Percentiles rank a stretch among this genome's conserved stretches.
These are phyloP conservation scores for Cantharis rustica DNA, from an alignment of 2,888 invertebrate genomes.

Conservation along the genomic window DNA sequence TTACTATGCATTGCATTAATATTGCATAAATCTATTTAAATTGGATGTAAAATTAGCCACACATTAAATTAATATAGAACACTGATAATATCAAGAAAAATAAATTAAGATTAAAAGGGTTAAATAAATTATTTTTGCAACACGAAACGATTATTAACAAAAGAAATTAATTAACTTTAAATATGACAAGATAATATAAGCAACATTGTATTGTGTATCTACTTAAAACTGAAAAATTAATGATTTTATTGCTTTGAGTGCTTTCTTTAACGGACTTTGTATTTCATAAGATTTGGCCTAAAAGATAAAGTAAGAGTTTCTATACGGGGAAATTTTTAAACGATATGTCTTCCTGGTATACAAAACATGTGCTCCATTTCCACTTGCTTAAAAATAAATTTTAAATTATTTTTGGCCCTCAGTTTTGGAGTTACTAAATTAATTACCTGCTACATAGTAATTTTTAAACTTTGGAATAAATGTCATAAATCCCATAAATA, in stretches of 20 bases:
- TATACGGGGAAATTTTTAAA: neutral
- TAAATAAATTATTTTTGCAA: neutral
- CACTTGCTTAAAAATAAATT: neutral
- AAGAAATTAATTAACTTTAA: neutral
- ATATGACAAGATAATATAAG: neutral
- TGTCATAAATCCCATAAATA: no score
- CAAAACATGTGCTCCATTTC: neutral
- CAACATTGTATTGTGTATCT: neutral
- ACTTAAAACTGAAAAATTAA: neutral
- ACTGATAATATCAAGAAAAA: neutral
- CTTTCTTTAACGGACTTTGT: neutral
- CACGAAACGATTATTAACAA: neutral
- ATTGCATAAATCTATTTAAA: neutral
- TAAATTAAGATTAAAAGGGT: neutral
- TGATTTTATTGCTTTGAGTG: neutral
- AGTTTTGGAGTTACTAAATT: no score
- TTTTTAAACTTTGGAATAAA: no score
- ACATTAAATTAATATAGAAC: neutral
- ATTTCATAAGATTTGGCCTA: neutral
- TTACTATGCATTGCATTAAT: neutral
- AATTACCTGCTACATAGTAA: no score
- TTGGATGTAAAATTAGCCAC: neutral
- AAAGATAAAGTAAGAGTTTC: neutral
- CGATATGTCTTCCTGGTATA: neutral
- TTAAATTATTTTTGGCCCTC: no score